Percentiles rank a stretch among this genome's conserved stretches.
phyloP scores from a whole-genome alignment of 1,140 invertebrate genomes.

The Caenorhabditis remanei region DNA sequence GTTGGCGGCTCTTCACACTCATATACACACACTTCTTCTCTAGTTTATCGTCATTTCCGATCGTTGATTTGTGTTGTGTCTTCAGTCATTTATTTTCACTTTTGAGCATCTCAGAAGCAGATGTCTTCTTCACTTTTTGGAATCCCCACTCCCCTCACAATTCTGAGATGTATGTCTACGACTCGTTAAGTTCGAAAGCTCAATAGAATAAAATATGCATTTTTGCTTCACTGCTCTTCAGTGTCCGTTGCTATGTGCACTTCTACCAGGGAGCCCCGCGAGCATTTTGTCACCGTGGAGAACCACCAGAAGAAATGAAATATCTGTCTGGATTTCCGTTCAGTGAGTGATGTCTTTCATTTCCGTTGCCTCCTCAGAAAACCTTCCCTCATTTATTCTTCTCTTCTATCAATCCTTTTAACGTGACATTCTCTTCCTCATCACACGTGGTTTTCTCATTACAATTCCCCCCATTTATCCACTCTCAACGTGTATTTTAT shows the following conservation, averaged over 20 bases:
- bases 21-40: background rate
- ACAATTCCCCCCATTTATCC: no score
- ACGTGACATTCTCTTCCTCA: background rate
- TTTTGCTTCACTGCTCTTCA: background rate
- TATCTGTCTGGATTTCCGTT: background rate
- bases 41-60: background rate
- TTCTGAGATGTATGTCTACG: background rate
- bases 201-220: background rate
- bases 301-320: background rate
- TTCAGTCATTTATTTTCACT: constrained; percentile 17
- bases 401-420: background rate
- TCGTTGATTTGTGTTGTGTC: background rate
- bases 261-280: background rate
- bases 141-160: background rate
- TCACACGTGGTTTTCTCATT: background rate
- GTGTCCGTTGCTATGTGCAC: constrained; percentile 24
- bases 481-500: background rate
- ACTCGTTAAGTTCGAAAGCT: constrained; percentile 4
- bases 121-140: constrained; percentile 1
- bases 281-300: constrained; percentile 21
- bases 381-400: background rate
- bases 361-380: constrained; percentile 21
- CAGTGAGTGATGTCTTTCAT: background rate
- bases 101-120: constrained; percentile 4
- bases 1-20: constrained; percentile 33